Evolutionary conservation across 2,113 vertebrate genomes (phyloP).

Genomic region (Phaethornis superciliosus): DNA sequence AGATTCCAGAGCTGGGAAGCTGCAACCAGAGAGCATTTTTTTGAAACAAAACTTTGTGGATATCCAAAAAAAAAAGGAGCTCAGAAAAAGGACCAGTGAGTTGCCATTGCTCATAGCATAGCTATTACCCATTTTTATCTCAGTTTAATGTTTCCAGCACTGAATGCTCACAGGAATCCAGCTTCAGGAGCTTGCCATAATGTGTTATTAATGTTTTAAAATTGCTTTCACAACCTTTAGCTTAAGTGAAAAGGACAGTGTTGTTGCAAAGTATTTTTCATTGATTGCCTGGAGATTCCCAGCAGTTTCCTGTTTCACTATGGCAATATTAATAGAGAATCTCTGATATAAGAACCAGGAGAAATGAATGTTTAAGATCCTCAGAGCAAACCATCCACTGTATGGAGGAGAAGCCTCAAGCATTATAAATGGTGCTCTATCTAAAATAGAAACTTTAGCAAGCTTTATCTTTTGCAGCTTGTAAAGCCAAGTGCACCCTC

Average conservation of each 20-base stretch:
- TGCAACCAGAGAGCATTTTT: background rate
- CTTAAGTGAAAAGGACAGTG: background rate
- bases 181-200: background rate
- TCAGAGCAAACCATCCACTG: conserved; percentile 17
- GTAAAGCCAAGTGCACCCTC: conserved; percentile 15
- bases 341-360: conserved; percentile 10
- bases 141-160: background rate
- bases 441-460: background rate
- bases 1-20: background rate
- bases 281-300: conserved; percentile 50
- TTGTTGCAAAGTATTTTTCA: conserved; percentile 29
- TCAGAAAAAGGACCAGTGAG: background rate
- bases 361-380: conserved; percentile 31
- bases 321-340: conserved; percentile 42
- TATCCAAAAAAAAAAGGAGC: background rate
- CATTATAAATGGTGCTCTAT: conserved; percentile 17
- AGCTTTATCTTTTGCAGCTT: conserved; percentile 3
- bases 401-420: background rate
- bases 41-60: background rate
- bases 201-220: conserved; percentile 22
- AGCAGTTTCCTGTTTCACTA: conserved; percentile 52
- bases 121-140: background rate
- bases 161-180: background rate
- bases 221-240: conserved; percentile 37
- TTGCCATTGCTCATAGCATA: background rate